Evolutionary conservation across 1,140 invertebrate genomes (phyloP).

Genomic region (Holotrichia oblita): DNA sequence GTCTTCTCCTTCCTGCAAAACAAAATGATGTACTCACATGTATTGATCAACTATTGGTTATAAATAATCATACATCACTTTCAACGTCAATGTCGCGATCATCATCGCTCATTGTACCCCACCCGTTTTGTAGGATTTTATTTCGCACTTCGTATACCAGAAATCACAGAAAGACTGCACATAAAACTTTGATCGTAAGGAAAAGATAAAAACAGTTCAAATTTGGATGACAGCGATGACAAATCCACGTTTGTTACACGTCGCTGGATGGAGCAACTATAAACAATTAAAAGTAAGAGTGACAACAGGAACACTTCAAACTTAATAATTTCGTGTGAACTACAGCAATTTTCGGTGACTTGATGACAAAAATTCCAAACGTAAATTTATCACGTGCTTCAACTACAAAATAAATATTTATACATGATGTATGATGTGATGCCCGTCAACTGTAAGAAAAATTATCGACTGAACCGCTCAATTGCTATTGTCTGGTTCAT

Average conservation of each 20-base stretch:
- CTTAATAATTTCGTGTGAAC: no score
- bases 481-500: no score
- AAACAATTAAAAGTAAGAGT: no score
- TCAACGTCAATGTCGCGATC: slow-evolving; percentile 92
- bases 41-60: slow-evolving; percentile 42
- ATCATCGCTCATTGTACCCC: slow-evolving; percentile 81
- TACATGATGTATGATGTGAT: no score
- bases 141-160: slow-evolving; percentile 1
- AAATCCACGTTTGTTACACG: slow-evolving; percentile 3
- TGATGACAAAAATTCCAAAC: no score
- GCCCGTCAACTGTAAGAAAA: no score
- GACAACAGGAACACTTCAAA: no score
- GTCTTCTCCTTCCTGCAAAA: slow-evolving; percentile 71
- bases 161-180: slow-evolving; percentile 4
- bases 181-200: not conserved
- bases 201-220: not conserved
- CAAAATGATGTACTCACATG: slow-evolving; percentile 18
- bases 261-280: no score
- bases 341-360: no score
- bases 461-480: no score
- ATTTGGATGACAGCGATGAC: not conserved
- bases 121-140: slow-evolving; percentile 45
- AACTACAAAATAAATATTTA: no score
- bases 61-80: slow-evolving; percentile 82
- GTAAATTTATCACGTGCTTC: no score